These are phyloP conservation scores for Eilema sororculum DNA, from an alignment of 2,888 invertebrate species.

Conservation along the genomic window DNA sequence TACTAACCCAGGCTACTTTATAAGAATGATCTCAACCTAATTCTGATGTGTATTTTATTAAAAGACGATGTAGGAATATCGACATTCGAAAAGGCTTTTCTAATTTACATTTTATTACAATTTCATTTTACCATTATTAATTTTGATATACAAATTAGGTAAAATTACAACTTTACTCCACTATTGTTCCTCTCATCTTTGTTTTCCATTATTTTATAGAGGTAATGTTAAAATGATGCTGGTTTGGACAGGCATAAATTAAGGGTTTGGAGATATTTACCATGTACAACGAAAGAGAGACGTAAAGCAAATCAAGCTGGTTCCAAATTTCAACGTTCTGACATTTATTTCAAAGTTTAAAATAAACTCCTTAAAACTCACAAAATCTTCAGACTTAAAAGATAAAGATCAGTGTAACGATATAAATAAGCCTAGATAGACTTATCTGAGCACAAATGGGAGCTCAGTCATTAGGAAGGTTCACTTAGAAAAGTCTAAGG, in stretches of 20 bases:
- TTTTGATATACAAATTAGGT: not conserved
- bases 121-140: not conserved
- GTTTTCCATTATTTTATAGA: no score
- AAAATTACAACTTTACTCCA: not conserved
- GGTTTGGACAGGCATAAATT: not conserved
- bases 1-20: not conserved
- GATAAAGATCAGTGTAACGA: not conserved
- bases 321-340: no score
- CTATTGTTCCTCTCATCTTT: no score
- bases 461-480: not conserved
- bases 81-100: not conserved
- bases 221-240: no score
- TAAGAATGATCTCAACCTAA: not conserved
- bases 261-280: no score
- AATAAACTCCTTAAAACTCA: not conserved
- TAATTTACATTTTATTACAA: not conserved
- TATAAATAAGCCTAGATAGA: slow-evolving; percentile 4
- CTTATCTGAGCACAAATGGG: not conserved
- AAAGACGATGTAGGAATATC: no score
- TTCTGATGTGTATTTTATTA: not conserved
- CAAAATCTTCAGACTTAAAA: not conserved
- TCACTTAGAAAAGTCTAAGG: not conserved
- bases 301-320: no score
- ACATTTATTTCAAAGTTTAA: no score
- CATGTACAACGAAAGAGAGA: no score